phyloP scores from a whole-genome alignment of 2,797 vertebrate species.

The Tragelaphus oryx region DNA sequence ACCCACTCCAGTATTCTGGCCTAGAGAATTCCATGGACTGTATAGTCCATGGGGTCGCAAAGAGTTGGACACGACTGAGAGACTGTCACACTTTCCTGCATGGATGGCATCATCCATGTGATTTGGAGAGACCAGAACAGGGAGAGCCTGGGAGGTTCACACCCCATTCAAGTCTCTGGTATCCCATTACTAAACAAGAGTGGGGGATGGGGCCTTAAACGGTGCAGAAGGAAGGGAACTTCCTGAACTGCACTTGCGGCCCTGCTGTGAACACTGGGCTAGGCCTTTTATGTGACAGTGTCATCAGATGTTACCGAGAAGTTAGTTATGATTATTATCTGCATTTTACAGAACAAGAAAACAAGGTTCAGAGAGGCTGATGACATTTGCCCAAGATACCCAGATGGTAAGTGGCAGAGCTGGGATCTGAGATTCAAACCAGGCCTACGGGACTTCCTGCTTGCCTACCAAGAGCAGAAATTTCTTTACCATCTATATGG shows the following conservation, averaged over 20 bases:
- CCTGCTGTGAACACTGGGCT: not conserved
- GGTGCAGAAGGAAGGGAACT: not conserved
- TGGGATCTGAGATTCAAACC: constrained; percentile 20
- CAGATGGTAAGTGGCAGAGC: constrained; percentile 25
- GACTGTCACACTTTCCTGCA: not conserved
- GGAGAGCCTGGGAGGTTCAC: not conserved
- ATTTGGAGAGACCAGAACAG: not conserved
- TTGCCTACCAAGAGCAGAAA: not conserved
- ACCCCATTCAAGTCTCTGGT: not conserved
- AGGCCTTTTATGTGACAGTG: not conserved
- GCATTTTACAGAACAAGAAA: constrained; percentile 10
- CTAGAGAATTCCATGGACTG: not conserved
- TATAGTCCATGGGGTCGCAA: not conserved
- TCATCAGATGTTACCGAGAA: not conserved
- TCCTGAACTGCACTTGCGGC: not conserved
- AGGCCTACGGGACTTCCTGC: not conserved
- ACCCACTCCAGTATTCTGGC: not conserved
- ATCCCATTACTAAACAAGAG: not conserved
- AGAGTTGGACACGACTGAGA: not conserved
- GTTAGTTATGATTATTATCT: not conserved
- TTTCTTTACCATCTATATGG: not conserved
- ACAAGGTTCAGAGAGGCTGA: not conserved
- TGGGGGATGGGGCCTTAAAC: not conserved
- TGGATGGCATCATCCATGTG: not conserved
- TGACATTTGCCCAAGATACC: constrained; percentile 5